Evolutionary conservation across 1,140 invertebrate genomes (phyloP).

Genomic region (Drosophila sulfurigaster): DNA sequence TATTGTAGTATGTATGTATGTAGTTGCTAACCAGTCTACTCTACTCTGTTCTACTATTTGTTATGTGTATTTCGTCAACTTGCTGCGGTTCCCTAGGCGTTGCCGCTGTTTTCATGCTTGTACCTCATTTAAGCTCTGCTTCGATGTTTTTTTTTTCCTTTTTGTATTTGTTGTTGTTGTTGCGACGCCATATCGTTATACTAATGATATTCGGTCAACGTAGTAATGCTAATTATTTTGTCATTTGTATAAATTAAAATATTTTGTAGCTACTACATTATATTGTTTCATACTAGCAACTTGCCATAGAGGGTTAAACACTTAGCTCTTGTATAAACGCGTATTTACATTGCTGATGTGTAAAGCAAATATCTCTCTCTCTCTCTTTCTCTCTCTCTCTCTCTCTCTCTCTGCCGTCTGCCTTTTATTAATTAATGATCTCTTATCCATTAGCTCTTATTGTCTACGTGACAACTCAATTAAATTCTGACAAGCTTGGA

Average conservation of each 20-base stretch:
- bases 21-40: too few species aligned
- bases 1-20: too few species aligned
- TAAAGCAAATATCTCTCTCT: not conserved
- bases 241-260: conserved; percentile 83
- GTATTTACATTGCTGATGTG: too few species aligned
- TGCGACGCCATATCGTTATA: conserved; percentile 49
- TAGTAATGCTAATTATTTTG: conserved; percentile 79
- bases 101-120: conserved; percentile 41
- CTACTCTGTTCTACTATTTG: too few species aligned
- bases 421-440: conserved; percentile 51
- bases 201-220: conserved; percentile 66
- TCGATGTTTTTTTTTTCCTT: conserved; percentile 9
- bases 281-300: conserved; percentile 11
- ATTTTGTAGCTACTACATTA: conserved; percentile 45
- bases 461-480: conserved; percentile 42
- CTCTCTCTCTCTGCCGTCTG: not conserved
- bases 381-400: too few species aligned
- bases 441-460: conserved; percentile 9
- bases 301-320: conserved; percentile 30
- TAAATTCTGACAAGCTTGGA: not conserved
- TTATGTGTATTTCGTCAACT: not conserved
- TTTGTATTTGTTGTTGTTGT: too few species aligned
- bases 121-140: conserved; percentile 58
- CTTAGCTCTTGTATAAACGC: not conserved
- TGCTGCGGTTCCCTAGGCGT: not conserved